Percentiles rank a stretch among this genome's conserved stretches.
Conservation (phyloP, 2,113 vertebrate species). For the Toxostoma redivivum region DNA sequence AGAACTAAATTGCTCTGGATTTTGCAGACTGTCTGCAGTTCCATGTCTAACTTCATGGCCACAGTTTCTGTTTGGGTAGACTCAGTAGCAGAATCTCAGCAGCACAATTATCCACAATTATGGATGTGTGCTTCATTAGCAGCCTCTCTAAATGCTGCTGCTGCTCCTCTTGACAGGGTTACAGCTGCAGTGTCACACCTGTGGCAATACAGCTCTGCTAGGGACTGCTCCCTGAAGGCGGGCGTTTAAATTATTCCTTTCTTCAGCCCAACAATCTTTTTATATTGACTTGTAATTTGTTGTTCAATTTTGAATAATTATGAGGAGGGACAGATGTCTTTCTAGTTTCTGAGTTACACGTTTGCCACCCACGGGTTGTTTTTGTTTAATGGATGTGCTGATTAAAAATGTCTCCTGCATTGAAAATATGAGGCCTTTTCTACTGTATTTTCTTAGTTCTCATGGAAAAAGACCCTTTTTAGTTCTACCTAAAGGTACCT, state of each 20-base stretch:
- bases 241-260: neutral
- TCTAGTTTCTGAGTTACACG: neutral
- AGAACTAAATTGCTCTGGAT: neutral
- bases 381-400: neutral
- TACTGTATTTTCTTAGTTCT: neutral
- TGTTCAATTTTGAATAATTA: neutral
- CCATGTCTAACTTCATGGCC: no score
- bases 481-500: neutral
- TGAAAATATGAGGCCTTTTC: neutral
- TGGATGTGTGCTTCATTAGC: neutral
- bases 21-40: neutral
- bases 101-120: fast-evolving
- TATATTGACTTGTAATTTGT: neutral
- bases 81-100: neutral
- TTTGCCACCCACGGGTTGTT: neutral
- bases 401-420: neutral
- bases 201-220: neutral
- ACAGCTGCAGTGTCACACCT: neutral
- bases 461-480: neutral
- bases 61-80: neutral
- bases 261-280: neutral
- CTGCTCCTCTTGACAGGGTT: neutral
- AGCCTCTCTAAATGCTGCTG: neutral
- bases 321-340: neutral
- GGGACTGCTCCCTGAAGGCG: neutral